Percentiles rank a stretch among this genome's conserved stretches.
Evolutionary conservation across 2,113 vertebrate genomes (phyloP).

Genomic region (Centropus unirufus): DNA sequence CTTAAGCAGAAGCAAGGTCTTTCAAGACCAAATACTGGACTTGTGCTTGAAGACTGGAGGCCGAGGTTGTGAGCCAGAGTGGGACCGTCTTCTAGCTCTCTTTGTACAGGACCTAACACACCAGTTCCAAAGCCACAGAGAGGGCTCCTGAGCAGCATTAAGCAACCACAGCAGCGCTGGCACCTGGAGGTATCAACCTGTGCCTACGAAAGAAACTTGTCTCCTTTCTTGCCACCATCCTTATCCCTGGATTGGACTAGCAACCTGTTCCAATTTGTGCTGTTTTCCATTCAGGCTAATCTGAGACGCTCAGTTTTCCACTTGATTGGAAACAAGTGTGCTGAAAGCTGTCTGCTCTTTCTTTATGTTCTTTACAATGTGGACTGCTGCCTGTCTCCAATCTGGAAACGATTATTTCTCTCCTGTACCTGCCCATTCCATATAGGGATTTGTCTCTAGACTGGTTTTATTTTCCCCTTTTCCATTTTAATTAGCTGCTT

Average conservation of each 20-base stretch:
- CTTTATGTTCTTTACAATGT: neutral
- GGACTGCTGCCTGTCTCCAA: neutral
- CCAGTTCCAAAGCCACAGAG: fast-evolving
- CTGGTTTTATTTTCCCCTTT: neutral
- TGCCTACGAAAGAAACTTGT: neutral
- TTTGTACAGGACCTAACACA: neutral
- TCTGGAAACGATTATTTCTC: conserved; percentile 44
- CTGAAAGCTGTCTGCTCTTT: neutral
- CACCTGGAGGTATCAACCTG: neutral
- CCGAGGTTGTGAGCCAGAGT: neutral
- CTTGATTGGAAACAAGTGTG: conserved; percentile 15
- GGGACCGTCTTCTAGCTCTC: neutral
- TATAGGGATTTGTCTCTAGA: neutral
- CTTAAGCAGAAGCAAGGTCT: neutral
- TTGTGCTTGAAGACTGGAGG: neutral
- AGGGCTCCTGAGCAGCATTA: neutral
- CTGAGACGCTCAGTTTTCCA: conserved; percentile 1
- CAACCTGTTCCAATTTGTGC: neutral
- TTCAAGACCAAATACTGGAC: neutral
- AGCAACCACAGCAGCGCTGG: neutral
- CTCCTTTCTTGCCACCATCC: neutral
- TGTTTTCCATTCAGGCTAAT: conserved; percentile 25
- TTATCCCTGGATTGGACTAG: neutral
- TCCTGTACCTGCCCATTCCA: neutral
- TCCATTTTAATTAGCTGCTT: neutral